Evolutionary conservation across 2,888 invertebrate species (phyloP), one percentile per base, ranked within the genome.

Genomic region (Charanyca ferruginea): DNA sequence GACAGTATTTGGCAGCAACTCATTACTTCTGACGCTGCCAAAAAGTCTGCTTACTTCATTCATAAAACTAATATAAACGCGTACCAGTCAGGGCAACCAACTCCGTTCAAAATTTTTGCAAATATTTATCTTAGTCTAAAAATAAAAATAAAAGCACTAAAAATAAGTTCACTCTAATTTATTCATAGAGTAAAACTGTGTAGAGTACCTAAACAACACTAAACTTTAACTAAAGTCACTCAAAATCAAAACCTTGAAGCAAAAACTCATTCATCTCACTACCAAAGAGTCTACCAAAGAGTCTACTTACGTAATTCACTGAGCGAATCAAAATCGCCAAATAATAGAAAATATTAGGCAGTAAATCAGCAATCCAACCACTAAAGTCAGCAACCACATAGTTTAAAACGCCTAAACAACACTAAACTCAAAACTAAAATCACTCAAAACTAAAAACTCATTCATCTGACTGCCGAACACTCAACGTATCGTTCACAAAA

Each of bases 401-500:
- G 35, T 16, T 28, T 13, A 28, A 16, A 38, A 54, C 0, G 8
- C 3, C n/a, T 5, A 18, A 28, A 51, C 23, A 47, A n/a, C 4
- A 5, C n/a, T 22, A 11, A 55, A 69, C 4, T 57, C n/a, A 38
- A 38, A 38, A 57, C 35, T 23, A 23, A 53, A 62, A 44, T 68
- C 20, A 35, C n/a, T 57, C 7, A 22, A 55, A 47, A 52, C 51
- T 70, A 16, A 48, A 62, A 58, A 42, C 51, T n/a, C 61, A 59
- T 51, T 80, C 73, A 77, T 61, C 62, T 48, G 11, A 1, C 16
- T n/a, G 6, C 41, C 63, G 51, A 68, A 62, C 73, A 60, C 66
- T 64, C 49, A 61, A 67, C 68, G 70, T 79, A 82, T 80, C 66
- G 48, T 48, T 73, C 66, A 80, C 74, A 73, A 81, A 83, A 83